Percentiles rank a stretch among this genome's conserved stretches.
These are phyloP conservation scores for Notodonta dromedarius DNA, from an alignment of 2,888 invertebrate genomes.

Conservation along the genomic window DNA sequence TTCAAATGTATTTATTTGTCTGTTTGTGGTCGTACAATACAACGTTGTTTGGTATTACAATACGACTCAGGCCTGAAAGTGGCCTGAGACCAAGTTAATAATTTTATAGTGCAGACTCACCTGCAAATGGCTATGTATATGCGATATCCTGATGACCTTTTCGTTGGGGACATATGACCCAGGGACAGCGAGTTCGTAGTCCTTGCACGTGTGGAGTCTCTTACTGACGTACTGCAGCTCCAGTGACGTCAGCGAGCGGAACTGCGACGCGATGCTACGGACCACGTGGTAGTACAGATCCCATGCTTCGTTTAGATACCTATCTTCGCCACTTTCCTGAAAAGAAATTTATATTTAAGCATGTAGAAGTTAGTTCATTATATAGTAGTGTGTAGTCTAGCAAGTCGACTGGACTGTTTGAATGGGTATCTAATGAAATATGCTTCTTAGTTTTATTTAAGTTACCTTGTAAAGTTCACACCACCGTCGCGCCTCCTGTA, in stretches of 20 bases:
- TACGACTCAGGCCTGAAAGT: no score
- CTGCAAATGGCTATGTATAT: conserved; percentile 95
- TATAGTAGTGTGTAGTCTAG: not conserved
- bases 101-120: conserved; percentile 63
- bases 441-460: not conserved
- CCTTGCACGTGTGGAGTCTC: conserved; percentile 92
- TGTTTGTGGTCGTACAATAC: no score
- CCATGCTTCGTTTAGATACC: conserved; percentile 99
- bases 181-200: conserved; percentile 97
- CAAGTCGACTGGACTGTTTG: not conserved
- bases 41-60: no score
- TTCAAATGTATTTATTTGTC: no score
- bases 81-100: no score
- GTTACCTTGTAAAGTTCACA: conserved; percentile 92
- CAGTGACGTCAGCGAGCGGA: conserved; percentile 94
- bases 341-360: conserved; percentile 22
- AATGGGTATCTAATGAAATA: no score
- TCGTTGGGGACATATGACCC: conserved; percentile 98
- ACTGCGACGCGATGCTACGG: conserved; percentile 94
- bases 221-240: conserved; percentile 98
- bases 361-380: not conserved
- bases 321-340: conserved; percentile 90
- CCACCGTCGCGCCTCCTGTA: conserved; percentile 97
- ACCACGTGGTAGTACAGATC: conserved; percentile 99
- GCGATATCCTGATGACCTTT: conserved; percentile 92